Percentiles rank a stretch among this genome's conserved stretches.
These are phyloP conservation scores for Anolis carolinensis DNA, from an alignment of 2,113 vertebrate species.

Conservation along the genomic window DNA sequence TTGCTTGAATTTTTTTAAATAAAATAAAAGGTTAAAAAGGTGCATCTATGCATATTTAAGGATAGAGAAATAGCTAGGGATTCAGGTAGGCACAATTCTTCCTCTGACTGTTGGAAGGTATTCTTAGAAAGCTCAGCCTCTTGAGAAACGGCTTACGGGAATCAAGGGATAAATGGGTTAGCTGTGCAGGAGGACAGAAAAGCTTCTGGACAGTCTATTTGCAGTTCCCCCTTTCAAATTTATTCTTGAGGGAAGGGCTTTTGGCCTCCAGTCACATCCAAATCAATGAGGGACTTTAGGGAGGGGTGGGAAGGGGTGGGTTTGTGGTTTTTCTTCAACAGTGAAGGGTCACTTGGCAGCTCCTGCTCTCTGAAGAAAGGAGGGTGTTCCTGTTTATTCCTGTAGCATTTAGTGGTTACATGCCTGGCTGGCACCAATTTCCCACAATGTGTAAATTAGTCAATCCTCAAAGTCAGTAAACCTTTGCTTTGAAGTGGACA, in stretches of 20 bases:
- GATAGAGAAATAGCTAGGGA: neutral
- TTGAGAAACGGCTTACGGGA: neutral
- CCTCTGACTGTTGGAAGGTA: neutral
- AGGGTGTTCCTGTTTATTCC: slow-evolving; percentile 80
- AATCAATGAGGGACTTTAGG: slow-evolving; percentile 47
- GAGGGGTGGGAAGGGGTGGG: neutral
- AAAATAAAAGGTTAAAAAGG: neutral
- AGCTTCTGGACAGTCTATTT: slow-evolving; percentile 42
- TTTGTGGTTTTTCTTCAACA: neutral
- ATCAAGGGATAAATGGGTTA: neutral
- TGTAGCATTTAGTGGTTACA: slow-evolving; percentile 84
- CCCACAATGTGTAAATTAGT: slow-evolving; percentile 99
- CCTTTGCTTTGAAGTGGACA: slow-evolving; percentile 90
- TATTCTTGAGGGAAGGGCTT: slow-evolving; percentile 28
- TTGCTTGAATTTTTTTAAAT: neutral
- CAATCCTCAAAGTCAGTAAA: slow-evolving; percentile 93
- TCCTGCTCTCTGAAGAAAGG: slow-evolving; percentile 78
- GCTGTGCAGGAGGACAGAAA: neutral
- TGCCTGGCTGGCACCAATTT: slow-evolving; percentile 96
- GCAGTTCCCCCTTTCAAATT: slow-evolving; percentile 38
- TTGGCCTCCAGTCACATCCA: slow-evolving; percentile 44
- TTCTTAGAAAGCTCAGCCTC: neutral
- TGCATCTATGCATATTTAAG: neutral
- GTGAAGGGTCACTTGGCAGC: slow-evolving; percentile 70
- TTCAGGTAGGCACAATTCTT: neutral